Conservation (phyloP, 2,797 vertebrate species). For the Garrulus glandarius region DNA sequence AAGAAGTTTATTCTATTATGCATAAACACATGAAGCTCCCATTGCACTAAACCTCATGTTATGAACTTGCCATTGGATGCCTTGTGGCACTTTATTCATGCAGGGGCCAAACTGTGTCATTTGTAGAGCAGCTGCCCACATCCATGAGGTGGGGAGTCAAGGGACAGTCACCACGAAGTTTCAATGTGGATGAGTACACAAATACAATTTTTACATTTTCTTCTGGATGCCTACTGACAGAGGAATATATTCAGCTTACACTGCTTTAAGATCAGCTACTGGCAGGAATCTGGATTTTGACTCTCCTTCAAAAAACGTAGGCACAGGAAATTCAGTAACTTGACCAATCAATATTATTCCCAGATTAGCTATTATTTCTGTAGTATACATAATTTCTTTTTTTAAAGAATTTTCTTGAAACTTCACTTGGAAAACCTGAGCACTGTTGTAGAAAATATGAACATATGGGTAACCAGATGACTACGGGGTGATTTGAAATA, state of each 20-base stretch:
- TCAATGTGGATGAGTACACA: not conserved
- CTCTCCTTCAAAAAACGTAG: not conserved
- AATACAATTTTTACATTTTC: not conserved
- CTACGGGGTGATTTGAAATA: not conserved
- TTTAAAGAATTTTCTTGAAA: not conserved
- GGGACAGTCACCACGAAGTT: not conserved
- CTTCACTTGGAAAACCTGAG: not conserved
- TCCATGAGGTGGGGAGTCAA: not conserved
- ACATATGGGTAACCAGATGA: not conserved
- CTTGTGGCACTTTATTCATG: fast-evolving
- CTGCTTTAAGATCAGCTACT: not conserved
- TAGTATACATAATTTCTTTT: not conserved
- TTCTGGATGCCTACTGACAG: not conserved
- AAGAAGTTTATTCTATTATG: not conserved
- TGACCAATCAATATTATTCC: not conserved
- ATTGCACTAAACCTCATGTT: not conserved
- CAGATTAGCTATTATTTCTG: not conserved
- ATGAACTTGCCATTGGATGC: fast-evolving
- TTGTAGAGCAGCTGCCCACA: not conserved
- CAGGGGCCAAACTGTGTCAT: not conserved
- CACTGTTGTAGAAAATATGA: not conserved
- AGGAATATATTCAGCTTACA: not conserved
- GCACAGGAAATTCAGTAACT: not conserved
- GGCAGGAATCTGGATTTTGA: not conserved
- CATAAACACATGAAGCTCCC: not conserved